A percentile compares a stretch with the other conserved stretches of the same genome.
Conservation (phyloP, 2,888 invertebrate genomes). For the Ferdinandea cuprea region DNA sequence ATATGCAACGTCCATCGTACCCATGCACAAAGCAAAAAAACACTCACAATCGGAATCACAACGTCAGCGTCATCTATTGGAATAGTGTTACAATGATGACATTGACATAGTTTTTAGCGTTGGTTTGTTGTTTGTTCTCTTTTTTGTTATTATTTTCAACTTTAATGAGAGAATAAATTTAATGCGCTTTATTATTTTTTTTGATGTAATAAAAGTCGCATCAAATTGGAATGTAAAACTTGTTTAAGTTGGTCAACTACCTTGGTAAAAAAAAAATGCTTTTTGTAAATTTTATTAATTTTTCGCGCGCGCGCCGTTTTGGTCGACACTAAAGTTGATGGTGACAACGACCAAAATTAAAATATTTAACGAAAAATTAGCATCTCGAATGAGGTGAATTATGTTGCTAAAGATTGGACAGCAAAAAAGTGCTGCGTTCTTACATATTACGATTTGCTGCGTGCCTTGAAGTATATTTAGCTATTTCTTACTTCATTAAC, state of each 20-base stretch:
- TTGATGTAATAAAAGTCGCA: neutral
- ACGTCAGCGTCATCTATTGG: slow-evolving; percentile 33
- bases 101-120: slow-evolving; percentile 50
- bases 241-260: slow-evolving; percentile 28
- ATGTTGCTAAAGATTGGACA: neutral
- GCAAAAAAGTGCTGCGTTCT: neutral
- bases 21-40: neutral
- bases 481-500: slow-evolving; percentile 25
- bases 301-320: neutral
- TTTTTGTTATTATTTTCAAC: slow-evolving; percentile 23
- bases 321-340: neutral
- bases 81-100: slow-evolving; percentile 50
- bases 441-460: neutral
- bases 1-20: slow-evolving; percentile 1
- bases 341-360: neutral
- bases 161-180: slow-evolving; percentile 33
- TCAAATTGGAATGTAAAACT: slow-evolving; percentile 27
- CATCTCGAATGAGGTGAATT: slow-evolving; percentile 28
- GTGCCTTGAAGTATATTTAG: neutral
- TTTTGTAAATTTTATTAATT: neutral
- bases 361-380: slow-evolving; percentile 24
- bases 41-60: neutral
- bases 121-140: no score
- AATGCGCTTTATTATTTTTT: neutral
- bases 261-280: neutral